phyloP scores from a whole-genome alignment of 2,888 invertebrate genomes.

The Eristalis pertinax region DNA sequence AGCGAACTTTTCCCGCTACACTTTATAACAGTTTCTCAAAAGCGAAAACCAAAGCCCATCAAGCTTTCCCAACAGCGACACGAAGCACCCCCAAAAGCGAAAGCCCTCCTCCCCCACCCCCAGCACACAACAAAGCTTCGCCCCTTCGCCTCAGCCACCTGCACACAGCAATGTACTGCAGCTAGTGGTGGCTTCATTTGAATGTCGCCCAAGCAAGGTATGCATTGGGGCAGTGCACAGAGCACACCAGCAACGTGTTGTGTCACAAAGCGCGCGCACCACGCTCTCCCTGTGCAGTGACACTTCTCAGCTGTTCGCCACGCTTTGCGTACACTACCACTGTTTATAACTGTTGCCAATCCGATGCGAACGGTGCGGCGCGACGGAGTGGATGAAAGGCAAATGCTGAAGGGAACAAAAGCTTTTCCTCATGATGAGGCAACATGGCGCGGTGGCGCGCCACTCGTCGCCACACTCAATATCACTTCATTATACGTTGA shows the following conservation, averaged over 20 bases:
- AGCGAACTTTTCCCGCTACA: not conserved
- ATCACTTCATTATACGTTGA: slow-evolving; percentile 66
- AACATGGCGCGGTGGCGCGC: slow-evolving; percentile 18
- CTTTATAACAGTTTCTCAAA: slow-evolving; percentile 33
- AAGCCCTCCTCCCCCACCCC: not conserved
- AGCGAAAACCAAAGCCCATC: not conserved
- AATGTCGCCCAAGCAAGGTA: slow-evolving; percentile 12
- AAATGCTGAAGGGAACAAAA: slow-evolving; percentile 8
- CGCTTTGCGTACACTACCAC: not conserved
- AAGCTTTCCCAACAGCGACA: slow-evolving; percentile 17
- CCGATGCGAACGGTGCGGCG: not conserved
- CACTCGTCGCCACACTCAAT: slow-evolving; percentile 18
- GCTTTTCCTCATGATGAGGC: slow-evolving; percentile 58
- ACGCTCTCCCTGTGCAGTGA: slow-evolving; percentile 17
- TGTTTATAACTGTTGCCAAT: slow-evolving; percentile 51
- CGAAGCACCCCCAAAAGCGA: not conserved
- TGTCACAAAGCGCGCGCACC: slow-evolving; percentile 55
- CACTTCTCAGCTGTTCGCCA: slow-evolving; percentile 58
- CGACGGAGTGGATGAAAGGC: not conserved
- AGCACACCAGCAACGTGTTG: not conserved
- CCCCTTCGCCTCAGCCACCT: not conserved
- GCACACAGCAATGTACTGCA: not conserved
- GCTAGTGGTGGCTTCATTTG: slow-evolving; percentile 7
- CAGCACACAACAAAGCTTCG: not conserved
- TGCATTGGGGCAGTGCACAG: not conserved